Evolutionary conservation across 2,113 vertebrate genomes (phyloP).

Genomic region (Anolis sagrei): DNA sequence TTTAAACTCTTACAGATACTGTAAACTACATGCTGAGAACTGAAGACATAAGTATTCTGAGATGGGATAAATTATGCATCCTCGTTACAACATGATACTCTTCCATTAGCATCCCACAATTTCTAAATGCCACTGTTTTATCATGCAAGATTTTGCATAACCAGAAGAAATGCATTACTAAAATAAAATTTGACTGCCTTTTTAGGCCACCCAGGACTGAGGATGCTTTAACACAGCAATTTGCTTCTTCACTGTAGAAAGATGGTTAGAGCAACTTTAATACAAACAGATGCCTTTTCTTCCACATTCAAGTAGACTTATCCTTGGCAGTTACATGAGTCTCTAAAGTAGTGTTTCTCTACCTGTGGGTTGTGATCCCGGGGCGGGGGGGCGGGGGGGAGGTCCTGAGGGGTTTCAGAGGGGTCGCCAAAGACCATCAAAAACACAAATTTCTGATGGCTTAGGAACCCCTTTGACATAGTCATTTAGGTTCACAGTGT

Average conservation of each 20-base stretch:
- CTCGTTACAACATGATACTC: not conserved
- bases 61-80: not conserved
- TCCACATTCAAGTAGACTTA: slow-evolving; percentile 14
- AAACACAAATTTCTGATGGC: too few species aligned
- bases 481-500: too few species aligned
- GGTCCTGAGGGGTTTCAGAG: too few species aligned
- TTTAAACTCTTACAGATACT: not conserved
- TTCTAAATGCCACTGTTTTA: not conserved
- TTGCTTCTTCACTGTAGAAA: slow-evolving; percentile 45
- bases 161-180: slow-evolving; percentile 14
- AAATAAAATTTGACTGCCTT: not conserved
- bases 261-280: slow-evolving; percentile 28
- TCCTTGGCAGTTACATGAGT: slow-evolving; percentile 41
- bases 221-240: not conserved
- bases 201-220: slow-evolving; percentile 21
- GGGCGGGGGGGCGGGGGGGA: too few species aligned
- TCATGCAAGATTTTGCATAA: not conserved
- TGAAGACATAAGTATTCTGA: not conserved
- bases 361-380: too few species aligned
- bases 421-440: too few species aligned
- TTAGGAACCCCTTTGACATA: too few species aligned
- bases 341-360: too few species aligned
- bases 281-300: slow-evolving; percentile 16
- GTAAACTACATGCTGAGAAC: not conserved
- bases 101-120: not conserved